A percentile compares a stretch with the other conserved stretches of the same genome.
Evolutionary conservation across 64 coral and sea anemone species (phyloP).

Genomic region (Acropora tenuis): DNA sequence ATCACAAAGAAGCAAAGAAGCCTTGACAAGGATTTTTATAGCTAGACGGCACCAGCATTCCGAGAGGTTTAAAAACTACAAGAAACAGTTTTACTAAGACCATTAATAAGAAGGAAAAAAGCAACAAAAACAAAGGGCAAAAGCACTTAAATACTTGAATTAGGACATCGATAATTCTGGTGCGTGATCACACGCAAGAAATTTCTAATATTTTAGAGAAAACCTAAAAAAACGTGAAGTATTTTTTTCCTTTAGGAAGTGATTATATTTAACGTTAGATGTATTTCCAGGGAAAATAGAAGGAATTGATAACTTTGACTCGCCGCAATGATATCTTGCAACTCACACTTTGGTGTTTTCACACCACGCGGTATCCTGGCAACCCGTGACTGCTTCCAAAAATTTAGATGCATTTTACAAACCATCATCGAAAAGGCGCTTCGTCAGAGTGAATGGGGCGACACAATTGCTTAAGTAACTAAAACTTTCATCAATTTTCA

Average conservation of each 20-base stretch:
- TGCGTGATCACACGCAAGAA: neutral
- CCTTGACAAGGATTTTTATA: too few species aligned
- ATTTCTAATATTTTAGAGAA: neutral
- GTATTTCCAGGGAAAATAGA: too few species aligned
- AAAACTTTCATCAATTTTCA: too few species aligned
- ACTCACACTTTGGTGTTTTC: neutral
- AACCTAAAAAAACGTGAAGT: neutral
- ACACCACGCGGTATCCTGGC: neutral
- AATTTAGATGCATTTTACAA: neutral
- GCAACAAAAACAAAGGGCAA: neutral
- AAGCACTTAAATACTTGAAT: neutral
- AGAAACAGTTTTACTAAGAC: too few species aligned
- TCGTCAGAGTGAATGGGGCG: too few species aligned
- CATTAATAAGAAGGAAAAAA: neutral
- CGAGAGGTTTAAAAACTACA: too few species aligned
- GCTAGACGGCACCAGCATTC: too few species aligned
- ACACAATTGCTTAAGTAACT: too few species aligned
- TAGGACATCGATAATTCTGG: neutral
- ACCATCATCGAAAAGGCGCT: neutral
- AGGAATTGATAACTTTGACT: too few species aligned
- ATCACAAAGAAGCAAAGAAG: too few species aligned
- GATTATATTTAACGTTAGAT: neutral
- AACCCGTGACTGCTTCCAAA: neutral
- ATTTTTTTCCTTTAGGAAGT: neutral
- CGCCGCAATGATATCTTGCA: neutral